These are phyloP conservation scores for Bradypodion pumilum DNA, from an alignment of 2,797 vertebrate species.

Conservation along the genomic window DNA sequence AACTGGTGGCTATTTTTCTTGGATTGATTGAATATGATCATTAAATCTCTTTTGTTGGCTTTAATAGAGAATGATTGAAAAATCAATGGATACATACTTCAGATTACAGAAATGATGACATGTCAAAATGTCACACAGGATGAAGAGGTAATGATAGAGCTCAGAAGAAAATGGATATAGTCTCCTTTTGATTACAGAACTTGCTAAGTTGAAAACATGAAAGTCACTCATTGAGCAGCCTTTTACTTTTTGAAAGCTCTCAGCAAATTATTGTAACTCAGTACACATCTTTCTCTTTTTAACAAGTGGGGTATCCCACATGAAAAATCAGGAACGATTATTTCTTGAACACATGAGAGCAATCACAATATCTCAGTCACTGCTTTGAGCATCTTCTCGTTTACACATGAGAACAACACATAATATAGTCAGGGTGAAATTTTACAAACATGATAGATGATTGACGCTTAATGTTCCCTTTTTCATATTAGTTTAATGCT, in stretches of 20 bases:
- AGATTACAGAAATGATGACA: slow-evolving; percentile 77
- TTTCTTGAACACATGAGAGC: slow-evolving; percentile 51
- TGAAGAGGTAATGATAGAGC: slow-evolving; percentile 77
- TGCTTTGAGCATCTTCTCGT: slow-evolving; percentile 48
- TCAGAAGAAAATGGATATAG: slow-evolving; percentile 75
- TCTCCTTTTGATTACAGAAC: slow-evolving; percentile 72
- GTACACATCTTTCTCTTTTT: slow-evolving; percentile 28
- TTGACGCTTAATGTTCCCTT: slow-evolving; percentile 22
- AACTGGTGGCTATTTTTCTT: slow-evolving; percentile 69
- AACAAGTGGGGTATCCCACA: slow-evolving; percentile 51
- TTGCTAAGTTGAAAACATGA: slow-evolving; percentile 74
- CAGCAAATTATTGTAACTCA: slow-evolving; percentile 71
- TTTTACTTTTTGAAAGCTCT: slow-evolving; percentile 70
- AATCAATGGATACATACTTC: slow-evolving; percentile 75
- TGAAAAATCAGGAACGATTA: slow-evolving; percentile 70
- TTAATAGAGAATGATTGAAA: slow-evolving; percentile 80
- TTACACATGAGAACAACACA: slow-evolving; percentile 34
- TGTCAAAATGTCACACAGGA: slow-evolving; percentile 84
- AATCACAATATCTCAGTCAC: slow-evolving; percentile 43
- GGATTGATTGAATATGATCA: slow-evolving; percentile 68
- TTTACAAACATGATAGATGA: neutral
- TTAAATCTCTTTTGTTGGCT: slow-evolving; percentile 73
- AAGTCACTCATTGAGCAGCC: slow-evolving; percentile 73
- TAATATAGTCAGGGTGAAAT: slow-evolving; percentile 47
- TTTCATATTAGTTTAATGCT: slow-evolving; percentile 15